Percentiles rank a stretch among this genome's conserved stretches.
phyloP scores from a whole-genome alignment of 2,797 vertebrate genomes.

The Hippocampus kuda region DNA sequence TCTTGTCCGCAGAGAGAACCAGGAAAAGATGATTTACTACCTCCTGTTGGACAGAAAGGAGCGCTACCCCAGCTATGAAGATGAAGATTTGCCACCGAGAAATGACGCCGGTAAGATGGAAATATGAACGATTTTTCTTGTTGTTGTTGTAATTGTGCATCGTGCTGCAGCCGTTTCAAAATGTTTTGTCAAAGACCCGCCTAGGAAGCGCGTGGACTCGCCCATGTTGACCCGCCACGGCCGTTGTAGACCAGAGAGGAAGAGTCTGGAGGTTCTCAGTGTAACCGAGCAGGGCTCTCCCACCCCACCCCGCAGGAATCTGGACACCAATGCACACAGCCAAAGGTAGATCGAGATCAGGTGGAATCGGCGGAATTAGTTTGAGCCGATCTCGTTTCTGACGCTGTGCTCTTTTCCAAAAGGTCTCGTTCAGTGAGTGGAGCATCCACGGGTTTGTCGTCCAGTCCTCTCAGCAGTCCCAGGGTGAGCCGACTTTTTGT shows the following conservation, averaged over 20 bases:
- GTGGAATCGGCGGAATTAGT: not conserved
- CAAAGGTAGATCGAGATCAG: constrained; percentile 67
- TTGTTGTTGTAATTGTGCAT: too few relatives aligned
- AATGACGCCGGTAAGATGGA: constrained; percentile 69
- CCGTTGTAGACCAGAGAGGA: constrained; percentile 84
- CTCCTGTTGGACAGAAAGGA: constrained; percentile 87
- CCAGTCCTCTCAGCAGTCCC: constrained; percentile 75
- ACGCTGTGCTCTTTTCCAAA: constrained; percentile 9
- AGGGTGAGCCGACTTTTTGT: constrained; percentile 61
- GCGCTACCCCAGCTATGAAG: constrained; percentile 86
- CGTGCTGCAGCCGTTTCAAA: not conserved
- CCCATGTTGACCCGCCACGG: constrained; percentile 86
- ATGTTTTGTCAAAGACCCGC: constrained; percentile 52
- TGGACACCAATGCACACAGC: constrained; percentile 84
- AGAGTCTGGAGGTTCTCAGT: constrained; percentile 85
- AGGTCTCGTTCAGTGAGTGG: constrained; percentile 89
- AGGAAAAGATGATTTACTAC: constrained; percentile 94
- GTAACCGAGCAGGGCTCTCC: constrained; percentile 86
- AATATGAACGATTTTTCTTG: too few relatives aligned
- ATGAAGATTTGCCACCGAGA: constrained; percentile 81
- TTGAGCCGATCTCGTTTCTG: not conserved
- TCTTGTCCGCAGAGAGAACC: constrained; percentile 72
- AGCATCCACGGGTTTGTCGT: constrained; percentile 82
- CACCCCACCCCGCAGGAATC: constrained; percentile 77
- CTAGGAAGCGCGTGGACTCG: constrained; percentile 83